These are phyloP conservation scores for Cynocephalus volans DNA, from an alignment of 2,113 vertebrate genomes.

Conservation along the genomic window DNA sequence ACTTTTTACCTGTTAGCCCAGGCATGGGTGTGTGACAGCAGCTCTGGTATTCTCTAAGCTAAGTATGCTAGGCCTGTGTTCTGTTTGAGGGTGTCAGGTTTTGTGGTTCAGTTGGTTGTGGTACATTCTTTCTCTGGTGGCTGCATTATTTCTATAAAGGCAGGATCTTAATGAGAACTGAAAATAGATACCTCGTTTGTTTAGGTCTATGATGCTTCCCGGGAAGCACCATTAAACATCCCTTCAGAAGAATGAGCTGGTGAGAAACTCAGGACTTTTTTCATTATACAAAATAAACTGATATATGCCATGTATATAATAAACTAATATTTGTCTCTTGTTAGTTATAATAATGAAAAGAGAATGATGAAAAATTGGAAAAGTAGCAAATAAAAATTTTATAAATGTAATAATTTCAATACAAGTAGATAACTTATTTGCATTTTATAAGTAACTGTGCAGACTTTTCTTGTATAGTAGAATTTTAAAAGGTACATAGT, in stretches of 20 bases:
- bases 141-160: not conserved
- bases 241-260: not conserved
- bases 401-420: not conserved
- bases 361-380: not conserved
- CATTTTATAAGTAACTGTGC: not conserved
- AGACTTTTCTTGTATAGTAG: not conserved
- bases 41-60: accelerated
- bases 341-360: not conserved
- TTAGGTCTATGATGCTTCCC: not conserved
- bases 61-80: not conserved
- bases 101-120: not conserved
- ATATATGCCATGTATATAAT: not conserved
- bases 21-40: no score
- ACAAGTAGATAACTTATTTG: not conserved
- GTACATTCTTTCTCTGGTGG: not conserved
- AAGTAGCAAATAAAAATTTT: not conserved
- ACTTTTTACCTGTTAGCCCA: not conserved
- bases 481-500: not conserved
- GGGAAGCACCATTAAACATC: not conserved
- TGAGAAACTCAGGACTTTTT: not conserved
- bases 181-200: not conserved
- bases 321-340: not conserved
- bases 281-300: not conserved
- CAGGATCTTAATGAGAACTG: not conserved
- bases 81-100: not conserved